Evolutionary conservation across 2,113 vertebrate genomes (phyloP).

Genomic region (Pionites leucogaster): DNA sequence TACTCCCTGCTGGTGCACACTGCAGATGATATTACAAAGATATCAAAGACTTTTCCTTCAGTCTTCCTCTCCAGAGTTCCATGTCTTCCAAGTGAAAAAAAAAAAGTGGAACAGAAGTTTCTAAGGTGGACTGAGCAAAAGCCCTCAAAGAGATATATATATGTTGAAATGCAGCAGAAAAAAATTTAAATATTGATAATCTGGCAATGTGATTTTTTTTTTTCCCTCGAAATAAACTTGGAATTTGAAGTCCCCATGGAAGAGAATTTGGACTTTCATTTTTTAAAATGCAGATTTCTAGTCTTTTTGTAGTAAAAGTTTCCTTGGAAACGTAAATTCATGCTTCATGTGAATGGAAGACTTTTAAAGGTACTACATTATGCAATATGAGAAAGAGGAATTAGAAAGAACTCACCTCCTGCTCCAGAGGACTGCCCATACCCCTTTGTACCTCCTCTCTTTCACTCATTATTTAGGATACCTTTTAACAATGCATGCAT

Average conservation of each 20-base stretch:
- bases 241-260: neutral
- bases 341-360: fast-evolving
- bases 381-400: neutral
- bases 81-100: neutral
- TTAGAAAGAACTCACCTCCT: neutral
- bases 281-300: neutral
- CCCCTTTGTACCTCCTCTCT: neutral
- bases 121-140: neutral
- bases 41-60: neutral
- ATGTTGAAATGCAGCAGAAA: neutral
- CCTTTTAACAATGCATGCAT: neutral
- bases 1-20: neutral
- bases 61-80: neutral
- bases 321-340: neutral
- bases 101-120: neutral
- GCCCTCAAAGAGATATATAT: neutral
- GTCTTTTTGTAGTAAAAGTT: neutral
- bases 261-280: neutral
- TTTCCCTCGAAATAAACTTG: neutral
- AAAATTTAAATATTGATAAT: neutral
- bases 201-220: neutral
- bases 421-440: neutral
- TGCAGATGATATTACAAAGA: slow-evolving; percentile 1
- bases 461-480: neutral
- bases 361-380: neutral